A percentile compares a stretch with the other conserved stretches of the same genome.
phyloP scores from a whole-genome alignment of 2,113 vertebrate species.

The Orientallactaga bullata region DNA sequence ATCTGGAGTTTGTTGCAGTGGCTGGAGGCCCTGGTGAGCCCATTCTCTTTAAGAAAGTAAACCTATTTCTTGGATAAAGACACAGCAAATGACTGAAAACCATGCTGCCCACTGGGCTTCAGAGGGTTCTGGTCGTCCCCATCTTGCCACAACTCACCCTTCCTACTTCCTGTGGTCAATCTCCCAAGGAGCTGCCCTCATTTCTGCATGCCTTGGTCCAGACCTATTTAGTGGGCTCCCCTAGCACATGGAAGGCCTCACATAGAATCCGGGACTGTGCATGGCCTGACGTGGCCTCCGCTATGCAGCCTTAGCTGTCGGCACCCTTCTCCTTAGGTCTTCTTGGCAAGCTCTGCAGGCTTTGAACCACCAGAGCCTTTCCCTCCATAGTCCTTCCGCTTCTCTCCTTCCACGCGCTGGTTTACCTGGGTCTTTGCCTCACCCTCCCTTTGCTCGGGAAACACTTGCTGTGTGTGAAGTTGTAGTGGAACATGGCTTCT shows the following conservation, averaged over 20 bases:
- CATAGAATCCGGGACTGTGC: not conserved
- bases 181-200: not conserved
- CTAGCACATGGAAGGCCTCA: not conserved
- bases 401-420: not conserved
- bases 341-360: not conserved
- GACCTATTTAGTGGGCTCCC: not conserved
- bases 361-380: not conserved
- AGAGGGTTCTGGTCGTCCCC: not conserved
- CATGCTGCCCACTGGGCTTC: too few species aligned
- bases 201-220: not conserved
- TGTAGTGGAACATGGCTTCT: not conserved
- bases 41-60: too few species aligned
- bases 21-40: too few species aligned
- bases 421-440: not conserved
- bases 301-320: not conserved
- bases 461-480: not conserved
- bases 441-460: not conserved
- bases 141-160: not conserved
- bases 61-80: not conserved
- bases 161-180: not conserved
- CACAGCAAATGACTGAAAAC: not conserved
- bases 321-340: not conserved
- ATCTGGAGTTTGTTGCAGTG: too few species aligned
- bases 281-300: not conserved
- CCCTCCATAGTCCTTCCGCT: not conserved